phyloP scores from a whole-genome alignment of 2,888 invertebrate genomes.

The Campaea margaritaria region DNA sequence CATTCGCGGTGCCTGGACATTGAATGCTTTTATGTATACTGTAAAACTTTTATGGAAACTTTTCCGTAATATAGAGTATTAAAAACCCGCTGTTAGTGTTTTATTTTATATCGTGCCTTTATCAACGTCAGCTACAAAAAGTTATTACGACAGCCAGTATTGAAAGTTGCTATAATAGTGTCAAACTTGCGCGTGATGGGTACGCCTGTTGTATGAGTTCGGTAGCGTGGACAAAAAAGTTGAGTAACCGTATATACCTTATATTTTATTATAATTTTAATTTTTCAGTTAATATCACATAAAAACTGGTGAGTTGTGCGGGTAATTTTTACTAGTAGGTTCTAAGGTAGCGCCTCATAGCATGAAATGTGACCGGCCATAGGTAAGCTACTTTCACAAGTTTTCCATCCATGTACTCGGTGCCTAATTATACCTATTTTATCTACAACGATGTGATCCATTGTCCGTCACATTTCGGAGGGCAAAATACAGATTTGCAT shows the following conservation, averaged over 20 bases:
- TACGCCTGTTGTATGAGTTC: too few relatives aligned
- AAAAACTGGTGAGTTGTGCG: background rate
- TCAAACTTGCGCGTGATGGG: too few relatives aligned
- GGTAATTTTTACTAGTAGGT: background rate
- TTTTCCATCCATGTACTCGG: too few relatives aligned
- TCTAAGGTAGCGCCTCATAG: background rate
- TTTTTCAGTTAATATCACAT: too few relatives aligned
- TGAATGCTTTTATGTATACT: slow-evolving; percentile 38
- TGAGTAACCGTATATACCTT: too few relatives aligned
- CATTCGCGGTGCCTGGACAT: slow-evolving; percentile 34
- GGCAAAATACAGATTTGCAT: slow-evolving; percentile 26
- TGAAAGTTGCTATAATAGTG: too few relatives aligned
- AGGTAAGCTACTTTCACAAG: too few relatives aligned
- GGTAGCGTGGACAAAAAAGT: too few relatives aligned
- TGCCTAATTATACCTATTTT: background rate
- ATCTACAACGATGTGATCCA: slow-evolving; percentile 3
- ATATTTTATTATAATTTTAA: too few relatives aligned
- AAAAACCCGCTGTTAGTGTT: slow-evolving; percentile 10
- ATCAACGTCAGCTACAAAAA: background rate
- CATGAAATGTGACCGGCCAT: too few relatives aligned
- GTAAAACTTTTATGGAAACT: slow-evolving; percentile 16
- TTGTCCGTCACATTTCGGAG: slow-evolving; percentile 13
- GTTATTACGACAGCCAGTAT: background rate
- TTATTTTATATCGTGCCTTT: slow-evolving; percentile 9
- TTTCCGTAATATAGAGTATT: slow-evolving; percentile 20